Base-by-base conservation (phyloP, 2,113 vertebrate genomes). In the Phaethornis superciliosus region DNA sequence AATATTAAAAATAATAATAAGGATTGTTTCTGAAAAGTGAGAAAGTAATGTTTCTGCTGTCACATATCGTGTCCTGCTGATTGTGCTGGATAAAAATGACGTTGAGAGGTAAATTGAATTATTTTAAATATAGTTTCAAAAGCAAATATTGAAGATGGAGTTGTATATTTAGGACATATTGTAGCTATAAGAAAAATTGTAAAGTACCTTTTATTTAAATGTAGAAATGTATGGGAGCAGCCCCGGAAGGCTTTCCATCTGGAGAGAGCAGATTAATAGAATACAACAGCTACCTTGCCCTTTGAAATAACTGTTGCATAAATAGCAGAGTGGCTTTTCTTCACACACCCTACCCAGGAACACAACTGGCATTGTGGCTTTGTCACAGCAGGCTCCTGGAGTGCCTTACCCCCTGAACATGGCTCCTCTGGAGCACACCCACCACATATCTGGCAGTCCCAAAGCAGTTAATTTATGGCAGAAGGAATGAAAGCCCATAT, bases 371-470 rank as follows among this genome's bases (percentile, higher is more conserved):
- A 1, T 16, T 2, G 6, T 65, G 42, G 20, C 14, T 90, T 40
- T 81, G n/a, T 68, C 52, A 22, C 44, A 64, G 49, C 49, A 81
- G 32, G 37, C 30, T 87, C 49, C 81, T 26, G 10, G 26, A 37
- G 23, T 37, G 55, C 60, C 52, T 28, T 49, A 28, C 9, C 22
- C 8, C 68, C 15, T 46, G n/a, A 77, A 23, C 24, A 15, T 1
- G 2, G 44, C 40, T 68, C 51, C 30, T 81, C 81, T 68, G 72
- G 23, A 63, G 14, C 1, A 0, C 2, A 30, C 0, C 1, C 37
- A 75, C 14, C 51, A n/a, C 0, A 0, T 30, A n/a, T 35, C 62
- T 63, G 62, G 2, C 18, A 49, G 42, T 54, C 10, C 17, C 0
- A 1, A 9, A 46, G 32, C 49, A 49, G 32, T 26, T 42, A 22